Conservation (phyloP, 2,888 invertebrate genomes). For the Nemoura dubitans region DNA sequence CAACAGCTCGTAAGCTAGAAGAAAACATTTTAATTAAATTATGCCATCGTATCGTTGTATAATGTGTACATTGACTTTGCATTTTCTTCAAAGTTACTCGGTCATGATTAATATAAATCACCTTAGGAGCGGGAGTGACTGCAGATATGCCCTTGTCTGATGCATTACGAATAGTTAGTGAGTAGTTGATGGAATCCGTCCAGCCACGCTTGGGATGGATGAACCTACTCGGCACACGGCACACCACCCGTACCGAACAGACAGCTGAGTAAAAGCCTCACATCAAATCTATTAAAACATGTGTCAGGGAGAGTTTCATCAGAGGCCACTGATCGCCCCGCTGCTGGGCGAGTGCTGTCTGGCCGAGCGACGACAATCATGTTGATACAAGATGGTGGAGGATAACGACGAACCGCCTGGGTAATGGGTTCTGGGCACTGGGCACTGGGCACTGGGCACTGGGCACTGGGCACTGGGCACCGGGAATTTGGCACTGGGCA, state of each 20-base stretch:
- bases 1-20: not conserved
- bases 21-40: not conserved
- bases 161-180: conserved; percentile 2
- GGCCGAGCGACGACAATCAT: conserved; percentile 26
- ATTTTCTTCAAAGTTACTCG: not conserved
- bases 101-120: not conserved
- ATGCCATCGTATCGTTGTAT: not conserved
- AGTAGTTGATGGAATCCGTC: not conserved
- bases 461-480: too few species aligned
- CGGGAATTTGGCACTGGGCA: too few species aligned
- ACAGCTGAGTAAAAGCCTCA: conserved; percentile 44
- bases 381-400: conserved; percentile 37
- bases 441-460: too few species aligned
- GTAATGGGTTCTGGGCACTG: too few species aligned
- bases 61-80: not conserved
- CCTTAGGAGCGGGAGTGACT: not conserved
- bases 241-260: conserved; percentile 43
- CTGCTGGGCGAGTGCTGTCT: not conserved
- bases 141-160: conserved; percentile 1
- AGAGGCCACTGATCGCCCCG: conserved; percentile 38
- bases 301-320: conserved; percentile 43
- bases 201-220: conserved; percentile 1
- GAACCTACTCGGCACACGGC: not conserved
- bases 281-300: conserved; percentile 46
- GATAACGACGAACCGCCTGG: conserved; percentile 8